Evolutionary conservation across 92 coral and sea anemone genomes (phyloP).

Genomic region (Siderastrea radians): DNA sequence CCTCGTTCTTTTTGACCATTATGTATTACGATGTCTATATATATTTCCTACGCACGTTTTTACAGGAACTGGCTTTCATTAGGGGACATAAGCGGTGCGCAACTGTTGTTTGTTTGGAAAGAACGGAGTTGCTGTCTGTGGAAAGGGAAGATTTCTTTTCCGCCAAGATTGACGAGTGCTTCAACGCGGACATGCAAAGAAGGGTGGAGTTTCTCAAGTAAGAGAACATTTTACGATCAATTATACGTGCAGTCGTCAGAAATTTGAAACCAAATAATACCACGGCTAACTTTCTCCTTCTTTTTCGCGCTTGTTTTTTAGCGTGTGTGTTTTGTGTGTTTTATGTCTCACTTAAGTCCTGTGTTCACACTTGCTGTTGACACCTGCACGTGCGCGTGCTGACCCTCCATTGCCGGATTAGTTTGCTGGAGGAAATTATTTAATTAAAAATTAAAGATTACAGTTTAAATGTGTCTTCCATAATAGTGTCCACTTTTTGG

Average conservation of each 20-base stretch:
- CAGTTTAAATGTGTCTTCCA: too few relatives aligned
- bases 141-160: slow-evolving; percentile 88
- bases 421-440: too few relatives aligned
- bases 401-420: too few relatives aligned
- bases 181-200: slow-evolving; percentile 79
- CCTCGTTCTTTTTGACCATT: not conserved
- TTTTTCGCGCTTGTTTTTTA: too few relatives aligned
- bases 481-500: too few relatives aligned
- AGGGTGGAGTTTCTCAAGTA: slow-evolving; percentile 91
- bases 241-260: not conserved
- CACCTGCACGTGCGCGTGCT: too few relatives aligned
- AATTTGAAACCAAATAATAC: not conserved
- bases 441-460: too few relatives aligned
- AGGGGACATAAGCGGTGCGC: slow-evolving; percentile 81
- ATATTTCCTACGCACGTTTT: not conserved
- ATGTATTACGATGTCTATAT: not conserved
- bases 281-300: not conserved
- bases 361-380: too few relatives aligned
- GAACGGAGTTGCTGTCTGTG: slow-evolving; percentile 87
- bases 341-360: too few relatives aligned
- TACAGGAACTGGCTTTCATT: slow-evolving; percentile 93
- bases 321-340: not conserved
- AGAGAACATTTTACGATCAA: not conserved
- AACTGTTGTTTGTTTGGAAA: slow-evolving; percentile 91
- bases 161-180: slow-evolving; percentile 82